Conservation (phyloP, 2,888 invertebrate species). For the Opisthograptis luteolata region DNA sequence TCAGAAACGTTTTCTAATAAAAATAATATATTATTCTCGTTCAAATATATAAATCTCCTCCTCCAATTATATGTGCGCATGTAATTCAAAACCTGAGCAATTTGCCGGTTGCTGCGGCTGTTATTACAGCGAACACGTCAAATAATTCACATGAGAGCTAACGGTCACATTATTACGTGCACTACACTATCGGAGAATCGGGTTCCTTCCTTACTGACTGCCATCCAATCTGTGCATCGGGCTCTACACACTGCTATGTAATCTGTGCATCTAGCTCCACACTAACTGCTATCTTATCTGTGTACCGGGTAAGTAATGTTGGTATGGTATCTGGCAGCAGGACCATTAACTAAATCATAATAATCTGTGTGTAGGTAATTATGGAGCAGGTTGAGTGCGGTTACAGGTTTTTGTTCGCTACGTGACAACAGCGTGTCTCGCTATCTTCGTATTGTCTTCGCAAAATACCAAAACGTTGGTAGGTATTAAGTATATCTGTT, state of each 20-base stretch:
- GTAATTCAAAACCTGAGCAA: slow-evolving; percentile 13
- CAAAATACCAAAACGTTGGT: too few relatives aligned
- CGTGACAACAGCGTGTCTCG: not conserved
- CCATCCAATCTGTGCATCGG: not conserved
- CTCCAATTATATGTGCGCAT: slow-evolving; percentile 12
- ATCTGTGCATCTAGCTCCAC: slow-evolving; percentile 15
- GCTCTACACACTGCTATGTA: not conserved
- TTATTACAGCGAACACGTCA: slow-evolving; percentile 31
- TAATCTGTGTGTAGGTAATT: slow-evolving; percentile 51
- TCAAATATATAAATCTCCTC: slow-evolving; percentile 8
- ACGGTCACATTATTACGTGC: slow-evolving; percentile 33
- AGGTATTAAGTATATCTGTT: too few relatives aligned
- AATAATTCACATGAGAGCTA: slow-evolving; percentile 42
- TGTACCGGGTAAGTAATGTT: not conserved
- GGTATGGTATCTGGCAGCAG: not conserved
- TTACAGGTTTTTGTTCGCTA: not conserved
- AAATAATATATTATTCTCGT: not conserved
- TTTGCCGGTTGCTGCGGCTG: slow-evolving; percentile 20
- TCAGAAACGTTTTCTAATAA: not conserved
- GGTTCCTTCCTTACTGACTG: slow-evolving; percentile 4
- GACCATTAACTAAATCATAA: slow-evolving; percentile 55
- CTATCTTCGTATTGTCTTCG: not conserved
- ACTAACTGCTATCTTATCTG: not conserved
- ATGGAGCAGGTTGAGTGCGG: slow-evolving; percentile 1
- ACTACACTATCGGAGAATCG: slow-evolving; percentile 30